Evolutionary conservation across 1,140 invertebrate genomes (phyloP), one percentile per base, ranked within the genome.

Genomic region (Microplitis demolitor): DNA sequence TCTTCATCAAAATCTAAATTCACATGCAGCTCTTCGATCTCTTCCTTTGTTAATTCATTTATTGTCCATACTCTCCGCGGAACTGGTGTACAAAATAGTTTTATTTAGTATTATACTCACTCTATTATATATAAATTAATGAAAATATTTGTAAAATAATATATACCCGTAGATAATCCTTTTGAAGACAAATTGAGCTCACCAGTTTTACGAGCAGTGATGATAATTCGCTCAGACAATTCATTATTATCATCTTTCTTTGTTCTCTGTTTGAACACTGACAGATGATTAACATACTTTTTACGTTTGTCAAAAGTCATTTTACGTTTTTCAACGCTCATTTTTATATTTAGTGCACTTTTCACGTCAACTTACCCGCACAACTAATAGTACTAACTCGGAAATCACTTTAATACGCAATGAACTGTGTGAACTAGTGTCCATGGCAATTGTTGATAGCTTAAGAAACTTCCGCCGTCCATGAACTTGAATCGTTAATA

Each of bases 61-160:
- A 97, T 91, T 76, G 89, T 90, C 91, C 94, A 97, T 45, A 97
- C 90, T 85, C 90, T 90, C 56, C 92, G 89, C 71, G 96, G 96
- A 75, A 97, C 95, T 96, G 78, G 45, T 88, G 87, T 39, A 74
- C 73, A 74, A 75, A 51, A 14, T 56, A 66, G 24, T 76, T 77
- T 72, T 31, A 60, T 67, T 4, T 45, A 73, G 61, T 60, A 9
- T 9, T 9, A 45, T 45, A 45, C 6, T 45, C 6, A 45, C 6
- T 45, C 6, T 45, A 11, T 45, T 45, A 0, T 6, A 9, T 45
- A 45, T 9, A 45, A 39, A 39, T 39, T 6, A 39, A 6, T 39
- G 5, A 39, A 39, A 45, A 45, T 45, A 3, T 8, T 39, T 45
- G 39, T 11, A 45, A 45, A 5, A 45, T 24, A 69, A 11, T 61